phyloP scores from a whole-genome alignment of 1,140 invertebrate genomes.

The Drosophila parvula region DNA sequence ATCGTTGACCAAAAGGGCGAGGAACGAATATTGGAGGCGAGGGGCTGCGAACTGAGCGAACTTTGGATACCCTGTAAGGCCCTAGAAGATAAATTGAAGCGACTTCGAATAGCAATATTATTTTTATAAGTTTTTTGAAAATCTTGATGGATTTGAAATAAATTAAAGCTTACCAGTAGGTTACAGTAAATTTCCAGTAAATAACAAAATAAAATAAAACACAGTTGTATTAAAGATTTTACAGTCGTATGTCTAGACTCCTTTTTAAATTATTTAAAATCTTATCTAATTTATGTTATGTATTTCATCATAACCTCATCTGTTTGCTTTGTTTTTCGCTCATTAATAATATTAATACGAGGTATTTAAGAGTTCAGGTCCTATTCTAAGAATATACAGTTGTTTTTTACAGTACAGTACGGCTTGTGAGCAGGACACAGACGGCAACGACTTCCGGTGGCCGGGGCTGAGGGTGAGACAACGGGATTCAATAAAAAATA shows the following conservation, averaged over 20 bases:
- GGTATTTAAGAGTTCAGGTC: neutral
- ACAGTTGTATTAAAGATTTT: too few species aligned
- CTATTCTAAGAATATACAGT: slow-evolving; percentile 2
- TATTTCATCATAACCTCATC: too few species aligned
- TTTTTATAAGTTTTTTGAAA: too few species aligned
- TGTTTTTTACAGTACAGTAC: slow-evolving; percentile 58
- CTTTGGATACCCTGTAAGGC: slow-evolving; percentile 3
- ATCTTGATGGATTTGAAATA: too few species aligned
- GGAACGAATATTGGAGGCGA: neutral
- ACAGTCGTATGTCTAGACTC: too few species aligned
- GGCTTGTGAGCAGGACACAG: slow-evolving; percentile 42
- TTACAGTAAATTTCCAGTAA: too few species aligned
- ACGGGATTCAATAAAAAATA: slow-evolving; percentile 76
- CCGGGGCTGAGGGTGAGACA: slow-evolving; percentile 27
- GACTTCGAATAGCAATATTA: too few species aligned
- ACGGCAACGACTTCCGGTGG: slow-evolving; percentile 63
- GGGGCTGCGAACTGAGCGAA: neutral
- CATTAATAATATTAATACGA: neutral
- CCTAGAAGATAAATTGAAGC: neutral
- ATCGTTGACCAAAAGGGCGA: slow-evolving; percentile 63
- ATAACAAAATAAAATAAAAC: too few species aligned
- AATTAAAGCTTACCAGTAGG: too few species aligned
- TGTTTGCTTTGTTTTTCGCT: neutral
- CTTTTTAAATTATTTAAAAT: too few species aligned
- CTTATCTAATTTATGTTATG: too few species aligned